Evolutionary conservation across 2,113 vertebrate genomes (phyloP).

Genomic region (Patagioenas fasciata): DNA sequence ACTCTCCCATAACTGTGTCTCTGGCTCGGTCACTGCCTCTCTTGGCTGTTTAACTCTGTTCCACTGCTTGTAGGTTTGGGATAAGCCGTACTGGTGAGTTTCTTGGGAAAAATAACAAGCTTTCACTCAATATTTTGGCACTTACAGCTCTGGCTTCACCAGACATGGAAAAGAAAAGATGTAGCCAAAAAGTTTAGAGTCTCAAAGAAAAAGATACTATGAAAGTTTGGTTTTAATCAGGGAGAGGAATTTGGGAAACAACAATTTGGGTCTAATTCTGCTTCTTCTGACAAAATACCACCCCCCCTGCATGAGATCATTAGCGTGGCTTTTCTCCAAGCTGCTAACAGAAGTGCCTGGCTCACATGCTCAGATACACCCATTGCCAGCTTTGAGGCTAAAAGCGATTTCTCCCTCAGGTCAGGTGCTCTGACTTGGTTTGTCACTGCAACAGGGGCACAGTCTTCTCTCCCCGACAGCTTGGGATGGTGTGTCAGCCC

Average conservation of each 20-base stretch:
- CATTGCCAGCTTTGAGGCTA: neutral
- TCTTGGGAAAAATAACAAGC: neutral
- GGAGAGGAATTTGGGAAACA: slow-evolving; percentile 26
- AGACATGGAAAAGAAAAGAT: slow-evolving; percentile 29
- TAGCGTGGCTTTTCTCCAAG: slow-evolving; percentile 21
- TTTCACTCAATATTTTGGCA: slow-evolving; percentile 22
- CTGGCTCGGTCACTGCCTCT: neutral
- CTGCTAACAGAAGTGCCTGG: slow-evolving; percentile 35
- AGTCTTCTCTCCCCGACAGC: neutral
- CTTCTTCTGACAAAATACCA: slow-evolving; percentile 14
- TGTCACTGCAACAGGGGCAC: neutral
- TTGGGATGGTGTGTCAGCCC: neutral
- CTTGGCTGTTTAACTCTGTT: neutral
- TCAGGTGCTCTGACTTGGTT: neutral
- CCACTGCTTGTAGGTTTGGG: neutral
- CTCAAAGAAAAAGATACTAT: neutral
- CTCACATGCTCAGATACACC: slow-evolving; percentile 18
- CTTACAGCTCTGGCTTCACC: neutral
- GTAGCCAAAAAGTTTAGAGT: slow-evolving; percentile 6
- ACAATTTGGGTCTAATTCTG: slow-evolving; percentile 10
- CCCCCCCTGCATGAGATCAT: neutral
- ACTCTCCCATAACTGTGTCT: neutral
- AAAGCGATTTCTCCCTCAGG: neutral
- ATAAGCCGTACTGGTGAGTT: neutral
- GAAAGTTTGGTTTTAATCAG: slow-evolving; percentile 34